Evolutionary conservation across 1,140 invertebrate species (phyloP), one percentile per base, ranked within the genome.

Genomic region (Cherax destructor): DNA sequence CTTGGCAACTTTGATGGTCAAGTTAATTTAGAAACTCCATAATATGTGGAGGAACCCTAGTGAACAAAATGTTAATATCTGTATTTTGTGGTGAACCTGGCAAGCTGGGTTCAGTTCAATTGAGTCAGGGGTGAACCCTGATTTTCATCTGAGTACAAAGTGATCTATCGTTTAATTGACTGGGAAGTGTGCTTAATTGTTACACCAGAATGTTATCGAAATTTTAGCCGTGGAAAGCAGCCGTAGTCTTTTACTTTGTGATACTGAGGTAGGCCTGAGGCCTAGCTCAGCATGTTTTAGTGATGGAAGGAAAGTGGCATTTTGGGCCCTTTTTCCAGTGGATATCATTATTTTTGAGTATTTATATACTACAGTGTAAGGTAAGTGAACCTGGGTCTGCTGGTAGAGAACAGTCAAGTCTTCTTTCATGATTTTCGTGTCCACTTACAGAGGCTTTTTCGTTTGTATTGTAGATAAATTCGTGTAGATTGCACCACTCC

Each of bases 131-230:
- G 74, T 76, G 49, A 56, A 87, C 59, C 84, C 85, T 87, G 78
- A 91, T 86, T 91, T 89, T 91, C 85, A 91, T 91, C 90, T 87
- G 83, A 91, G 90, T 91, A 91, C 90, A 91, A 91, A 91, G 90
- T 91, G 90, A 91, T 91, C 88, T 91, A 83, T 91, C 65, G 83
- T 83, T 74, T 89, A 89, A 72, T 89, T 61, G 78, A 91, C 77
- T 76, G 85, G 87, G 78, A 91, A 91, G 90, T 91, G 90, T 91
- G 90, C 90, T 91, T 91, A 91, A 91, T 86, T 91, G 84, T 86
- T 91, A 87, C 83, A 91, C 72, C 79, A 78, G 78, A 81, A 84
- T 91, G 90, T 91, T 87, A 87, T 91, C 84, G 78, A 91, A 91
- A 83, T 91, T 91, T 91, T 91, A 86, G 86, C 83, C 80, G 89